Evolutionary conservation across 1,140 invertebrate genomes (phyloP).

Genomic region (Orussus abietinus): DNA sequence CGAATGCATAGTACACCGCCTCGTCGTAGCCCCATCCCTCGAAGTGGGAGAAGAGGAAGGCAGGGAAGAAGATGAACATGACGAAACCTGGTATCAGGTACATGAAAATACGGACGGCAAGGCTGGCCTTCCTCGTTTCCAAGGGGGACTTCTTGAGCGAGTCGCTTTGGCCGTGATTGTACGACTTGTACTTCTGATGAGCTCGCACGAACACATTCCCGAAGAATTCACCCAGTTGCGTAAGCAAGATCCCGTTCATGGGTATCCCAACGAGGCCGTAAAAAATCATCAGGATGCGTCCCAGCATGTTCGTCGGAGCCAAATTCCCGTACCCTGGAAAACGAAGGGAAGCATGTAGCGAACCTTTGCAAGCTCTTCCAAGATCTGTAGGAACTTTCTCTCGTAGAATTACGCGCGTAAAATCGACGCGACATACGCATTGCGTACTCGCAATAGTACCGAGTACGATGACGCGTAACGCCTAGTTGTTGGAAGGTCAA

Average conservation of each 20-base stretch:
- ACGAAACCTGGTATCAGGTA: slow-evolving; percentile 82
- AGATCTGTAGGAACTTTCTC: too few species aligned
- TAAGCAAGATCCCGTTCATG: slow-evolving; percentile 82
- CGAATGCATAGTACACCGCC: slow-evolving; percentile 86
- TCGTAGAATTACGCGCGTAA: too few species aligned
- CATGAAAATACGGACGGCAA: slow-evolving; percentile 72
- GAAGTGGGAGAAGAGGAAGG: slow-evolving; percentile 81
- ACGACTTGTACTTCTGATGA: slow-evolving; percentile 72
- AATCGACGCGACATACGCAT: too few species aligned
- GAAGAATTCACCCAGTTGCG: slow-evolving; percentile 77
- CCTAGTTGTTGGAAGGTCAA: too few species aligned
- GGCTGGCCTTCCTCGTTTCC: slow-evolving; percentile 64
- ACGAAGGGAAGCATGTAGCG: too few species aligned
- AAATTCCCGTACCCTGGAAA: slow-evolving; percentile 82
- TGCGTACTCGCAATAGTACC: too few species aligned
- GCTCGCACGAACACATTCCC: slow-evolving; percentile 71
- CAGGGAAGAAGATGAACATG: slow-evolving; percentile 89
- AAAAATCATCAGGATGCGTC: slow-evolving; percentile 85
- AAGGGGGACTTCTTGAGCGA: slow-evolving; percentile 34
- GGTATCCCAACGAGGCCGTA: slow-evolving; percentile 95
- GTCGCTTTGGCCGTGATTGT: slow-evolving; percentile 58
- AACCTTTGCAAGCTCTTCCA: too few species aligned
- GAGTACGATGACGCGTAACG: too few species aligned
- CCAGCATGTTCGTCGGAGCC: slow-evolving; percentile 76
- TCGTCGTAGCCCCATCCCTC: slow-evolving; percentile 89